A percentile compares a stretch with the other conserved stretches of the same genome.
These are phyloP conservation scores for Ophonus ardosiacus DNA, from an alignment of 2,888 invertebrate genomes.

Conservation along the genomic window DNA sequence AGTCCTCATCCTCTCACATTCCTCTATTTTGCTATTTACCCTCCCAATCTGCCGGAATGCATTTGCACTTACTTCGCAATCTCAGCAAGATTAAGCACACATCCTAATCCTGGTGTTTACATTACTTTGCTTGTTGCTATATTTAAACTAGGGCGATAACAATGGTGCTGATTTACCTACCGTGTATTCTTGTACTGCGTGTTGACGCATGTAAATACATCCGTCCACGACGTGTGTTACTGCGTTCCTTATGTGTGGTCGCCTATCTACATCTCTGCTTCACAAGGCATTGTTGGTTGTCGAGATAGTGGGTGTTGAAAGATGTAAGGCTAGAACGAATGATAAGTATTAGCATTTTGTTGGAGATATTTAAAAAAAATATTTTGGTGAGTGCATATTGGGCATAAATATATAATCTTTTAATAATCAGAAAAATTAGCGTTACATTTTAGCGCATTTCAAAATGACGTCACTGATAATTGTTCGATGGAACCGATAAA, in stretches of 20 bases:
- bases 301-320: background rate
- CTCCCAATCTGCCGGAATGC: background rate
- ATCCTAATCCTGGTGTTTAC: slow-evolving; percentile 16
- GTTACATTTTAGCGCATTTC: no score
- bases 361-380: background rate
- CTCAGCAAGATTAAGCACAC: slow-evolving; percentile 21
- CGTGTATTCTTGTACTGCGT: background rate
- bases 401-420: no score
- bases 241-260: slow-evolving; percentile 7
- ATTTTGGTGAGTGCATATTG: no score
- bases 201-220: slow-evolving; percentile 10
- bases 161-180: slow-evolving; percentile 31
- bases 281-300: background rate
- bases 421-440: no score
- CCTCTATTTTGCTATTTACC: background rate
- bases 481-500: no score
- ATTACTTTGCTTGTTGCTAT: slow-evolving; percentile 9
- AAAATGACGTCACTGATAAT: no score
- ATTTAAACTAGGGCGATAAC: slow-evolving; percentile 30
- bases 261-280: background rate
- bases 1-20: background rate
- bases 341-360: background rate
- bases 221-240: background rate
- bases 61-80: background rate
- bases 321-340: background rate